Evolutionary conservation across 1,140 invertebrate species (phyloP).

Genomic region (Drosophila navojoa): DNA sequence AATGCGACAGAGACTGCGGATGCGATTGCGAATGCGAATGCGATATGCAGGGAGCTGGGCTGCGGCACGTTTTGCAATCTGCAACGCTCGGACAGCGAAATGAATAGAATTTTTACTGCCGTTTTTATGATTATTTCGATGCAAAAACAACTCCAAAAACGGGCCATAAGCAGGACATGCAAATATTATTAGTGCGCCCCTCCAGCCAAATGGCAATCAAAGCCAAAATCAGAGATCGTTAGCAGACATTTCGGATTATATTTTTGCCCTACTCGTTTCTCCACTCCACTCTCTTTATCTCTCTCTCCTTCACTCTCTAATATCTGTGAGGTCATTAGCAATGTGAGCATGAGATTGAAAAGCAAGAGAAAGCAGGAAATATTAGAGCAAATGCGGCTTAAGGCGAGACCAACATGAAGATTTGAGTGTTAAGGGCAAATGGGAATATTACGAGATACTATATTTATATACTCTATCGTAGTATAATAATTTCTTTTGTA

Average conservation of each 20-base stretch:
- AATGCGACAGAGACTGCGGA: conserved; percentile 43
- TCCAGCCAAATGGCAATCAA: conserved; percentile 60
- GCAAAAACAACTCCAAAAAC: conserved; percentile 38
- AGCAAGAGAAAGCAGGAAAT: conserved; percentile 15
- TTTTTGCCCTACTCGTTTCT: background rate
- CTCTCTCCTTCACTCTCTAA: too few species aligned
- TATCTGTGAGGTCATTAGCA: conserved; percentile 38
- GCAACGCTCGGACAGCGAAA: conserved; percentile 76
- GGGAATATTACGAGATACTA: background rate
- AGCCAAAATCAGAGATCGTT: conserved; percentile 71
- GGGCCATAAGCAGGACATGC: conserved; percentile 44
- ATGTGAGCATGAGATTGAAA: conserved; percentile 50
- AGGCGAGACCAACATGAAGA: background rate
- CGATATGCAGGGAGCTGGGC: conserved; percentile 52
- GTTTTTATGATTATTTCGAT: conserved; percentile 70
- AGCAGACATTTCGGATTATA: conserved; percentile 49
- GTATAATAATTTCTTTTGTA: background rate
- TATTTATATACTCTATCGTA: background rate
- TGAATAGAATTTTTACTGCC: conserved; percentile 82
- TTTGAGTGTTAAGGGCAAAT: background rate
- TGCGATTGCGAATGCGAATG: conserved; percentile 52
- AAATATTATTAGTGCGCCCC: conserved; percentile 72
- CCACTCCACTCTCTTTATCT: background rate
- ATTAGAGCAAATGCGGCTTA: background rate
- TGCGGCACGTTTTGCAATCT: conserved; percentile 75